Evolutionary conservation across 1,140 invertebrate genomes (phyloP).

Genomic region (Holotrichia oblita): DNA sequence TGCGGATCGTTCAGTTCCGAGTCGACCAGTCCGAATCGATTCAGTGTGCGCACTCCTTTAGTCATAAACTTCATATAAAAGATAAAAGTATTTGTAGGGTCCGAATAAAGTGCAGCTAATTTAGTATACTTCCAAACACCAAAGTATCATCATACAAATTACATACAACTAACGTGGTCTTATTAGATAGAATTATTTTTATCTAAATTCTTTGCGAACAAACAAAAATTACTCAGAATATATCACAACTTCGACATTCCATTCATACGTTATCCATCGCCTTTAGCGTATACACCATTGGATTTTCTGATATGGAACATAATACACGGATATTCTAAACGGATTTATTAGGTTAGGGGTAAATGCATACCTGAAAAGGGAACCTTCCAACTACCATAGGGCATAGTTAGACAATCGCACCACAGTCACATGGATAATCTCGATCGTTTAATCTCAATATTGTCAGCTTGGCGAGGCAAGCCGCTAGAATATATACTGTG

Average conservation of each 20-base stretch:
- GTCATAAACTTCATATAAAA: too few relatives aligned
- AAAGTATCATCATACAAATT: too few relatives aligned
- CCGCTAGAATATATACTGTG: constrained; percentile 34
- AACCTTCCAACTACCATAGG: background rate
- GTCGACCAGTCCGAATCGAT: too few relatives aligned
- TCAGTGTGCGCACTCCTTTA: too few relatives aligned
- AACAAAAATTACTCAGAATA: background rate
- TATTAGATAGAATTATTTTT: too few relatives aligned
- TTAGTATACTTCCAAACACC: too few relatives aligned
- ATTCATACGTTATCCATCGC: background rate
- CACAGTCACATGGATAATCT: constrained; percentile 18
- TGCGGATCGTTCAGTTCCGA: too few relatives aligned
- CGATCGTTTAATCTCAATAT: constrained; percentile 43
- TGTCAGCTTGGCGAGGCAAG: constrained; percentile 36
- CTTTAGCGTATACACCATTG: background rate
- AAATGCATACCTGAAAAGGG: constrained; percentile 20
- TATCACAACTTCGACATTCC: background rate
- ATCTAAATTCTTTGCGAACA: too few relatives aligned
- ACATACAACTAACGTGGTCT: too few relatives aligned
- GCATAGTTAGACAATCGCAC: constrained; percentile 10
- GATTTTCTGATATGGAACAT: background rate
- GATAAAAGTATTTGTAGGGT: too few relatives aligned
- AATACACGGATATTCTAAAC: constrained; percentile 7
- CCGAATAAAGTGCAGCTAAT: too few relatives aligned
- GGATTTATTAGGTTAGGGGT: constrained; percentile 30